These are phyloP conservation scores for Callimorpha dominula DNA, from an alignment of 2,888 invertebrate genomes.

Conservation along the genomic window DNA sequence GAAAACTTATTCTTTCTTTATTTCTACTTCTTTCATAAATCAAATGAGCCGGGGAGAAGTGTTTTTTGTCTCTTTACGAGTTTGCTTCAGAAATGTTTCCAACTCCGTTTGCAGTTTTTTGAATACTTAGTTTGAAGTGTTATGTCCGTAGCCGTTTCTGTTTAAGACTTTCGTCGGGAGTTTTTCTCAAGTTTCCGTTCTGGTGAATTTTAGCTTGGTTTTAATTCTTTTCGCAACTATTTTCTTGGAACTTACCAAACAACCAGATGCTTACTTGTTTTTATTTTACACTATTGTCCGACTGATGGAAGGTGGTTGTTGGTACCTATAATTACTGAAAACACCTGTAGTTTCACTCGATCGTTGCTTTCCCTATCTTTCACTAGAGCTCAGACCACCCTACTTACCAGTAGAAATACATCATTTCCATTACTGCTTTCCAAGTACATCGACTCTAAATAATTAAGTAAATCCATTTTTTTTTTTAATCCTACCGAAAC, in stretches of 20 bases:
- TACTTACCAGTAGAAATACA: background rate
- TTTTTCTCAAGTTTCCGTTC: slow-evolving; percentile 8
- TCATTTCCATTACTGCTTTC: background rate
- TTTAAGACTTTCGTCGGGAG: slow-evolving; percentile 6
- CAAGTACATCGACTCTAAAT: background rate
- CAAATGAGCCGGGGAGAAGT: slow-evolving; percentile 36
- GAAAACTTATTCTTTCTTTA: slow-evolving; percentile 32
- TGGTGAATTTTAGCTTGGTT: background rate
- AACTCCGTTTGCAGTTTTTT: slow-evolving; percentile 31
- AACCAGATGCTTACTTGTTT: background rate
- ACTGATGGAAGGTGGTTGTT: background rate
- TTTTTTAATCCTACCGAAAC: too few relatives aligned
- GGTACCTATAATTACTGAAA: background rate
- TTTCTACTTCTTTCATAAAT: slow-evolving; percentile 45
- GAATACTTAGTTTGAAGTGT: slow-evolving; percentile 31
- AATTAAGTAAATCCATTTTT: too few relatives aligned
- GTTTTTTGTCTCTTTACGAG: slow-evolving; percentile 40
- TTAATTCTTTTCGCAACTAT: background rate
- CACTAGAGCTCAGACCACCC: background rate
- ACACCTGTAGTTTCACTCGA: background rate
- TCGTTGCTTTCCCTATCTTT: background rate
- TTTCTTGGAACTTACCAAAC: background rate
- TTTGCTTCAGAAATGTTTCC: slow-evolving; percentile 44
- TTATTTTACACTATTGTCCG: background rate
- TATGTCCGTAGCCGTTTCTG: slow-evolving; percentile 10